A percentile compares a stretch with the other conserved stretches of the same genome.
These are phyloP conservation scores for Plotosus lineatus DNA, from an alignment of 2,113 vertebrate genomes.

Conservation along the genomic window DNA sequence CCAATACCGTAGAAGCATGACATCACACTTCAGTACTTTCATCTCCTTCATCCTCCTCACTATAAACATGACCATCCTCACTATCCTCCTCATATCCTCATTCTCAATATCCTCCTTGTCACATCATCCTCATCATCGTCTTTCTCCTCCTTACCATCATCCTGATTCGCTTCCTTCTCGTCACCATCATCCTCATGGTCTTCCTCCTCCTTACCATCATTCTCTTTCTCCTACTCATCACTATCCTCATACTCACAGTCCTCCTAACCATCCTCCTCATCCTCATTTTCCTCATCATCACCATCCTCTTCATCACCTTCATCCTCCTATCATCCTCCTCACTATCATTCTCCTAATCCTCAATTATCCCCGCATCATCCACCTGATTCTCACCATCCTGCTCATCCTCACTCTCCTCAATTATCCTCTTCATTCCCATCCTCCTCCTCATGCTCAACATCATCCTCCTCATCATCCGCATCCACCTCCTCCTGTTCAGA, in stretches of 20 bases:
- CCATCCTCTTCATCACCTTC: neutral
- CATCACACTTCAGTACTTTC: no score
- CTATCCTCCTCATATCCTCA: no score
- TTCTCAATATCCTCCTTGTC: neutral
- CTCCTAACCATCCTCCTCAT: neutral
- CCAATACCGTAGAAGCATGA: no score
- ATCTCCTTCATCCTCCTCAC: no score
- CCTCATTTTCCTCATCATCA: neutral
- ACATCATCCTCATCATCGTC: neutral
- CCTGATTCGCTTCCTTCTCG: neutral
- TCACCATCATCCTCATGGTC: neutral
- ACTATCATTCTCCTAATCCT: no score
- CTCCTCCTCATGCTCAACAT: no score
- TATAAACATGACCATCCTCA: no score
- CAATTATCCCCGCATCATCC: no score
- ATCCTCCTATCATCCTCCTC: no score
- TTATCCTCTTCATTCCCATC: no score
- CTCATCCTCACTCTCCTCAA: no score
- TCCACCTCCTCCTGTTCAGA: neutral
- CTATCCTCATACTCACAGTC: neutral
- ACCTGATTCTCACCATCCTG: no score
- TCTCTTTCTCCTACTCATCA: neutral
- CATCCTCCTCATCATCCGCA: neutral
- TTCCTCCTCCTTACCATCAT: neutral
- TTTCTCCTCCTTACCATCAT: neutral